phyloP scores from a whole-genome alignment of 2,888 invertebrate species.

The Xestoiulus laeticollis region DNA sequence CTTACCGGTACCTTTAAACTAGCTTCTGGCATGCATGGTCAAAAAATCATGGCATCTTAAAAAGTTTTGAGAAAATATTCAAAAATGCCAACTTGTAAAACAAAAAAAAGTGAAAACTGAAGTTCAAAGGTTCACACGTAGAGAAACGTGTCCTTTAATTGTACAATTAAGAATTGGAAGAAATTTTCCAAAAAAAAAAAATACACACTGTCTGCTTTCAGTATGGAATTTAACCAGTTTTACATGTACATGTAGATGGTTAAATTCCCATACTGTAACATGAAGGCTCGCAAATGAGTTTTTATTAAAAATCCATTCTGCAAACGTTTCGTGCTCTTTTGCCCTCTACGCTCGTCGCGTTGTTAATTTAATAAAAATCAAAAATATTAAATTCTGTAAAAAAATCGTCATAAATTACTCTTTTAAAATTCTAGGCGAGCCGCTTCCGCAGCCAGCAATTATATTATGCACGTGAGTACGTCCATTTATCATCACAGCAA shows the following conservation, averaged over 20 bases:
- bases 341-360: background rate
- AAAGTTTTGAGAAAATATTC: no score
- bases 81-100: no score
- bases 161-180: background rate
- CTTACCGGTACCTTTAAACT: no score
- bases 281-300: background rate
- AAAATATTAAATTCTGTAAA: constrained; percentile 4
- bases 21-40: no score
- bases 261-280: background rate
- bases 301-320: background rate
- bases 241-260: no score
- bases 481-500: background rate
- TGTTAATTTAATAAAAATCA: background rate
- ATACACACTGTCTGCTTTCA: background rate
- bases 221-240: background rate
- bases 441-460: background rate
- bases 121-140: no score
- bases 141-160: no score
- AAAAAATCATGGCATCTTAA: no score
- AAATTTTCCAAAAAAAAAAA: background rate
- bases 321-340: background rate
- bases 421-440: background rate
- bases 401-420: background rate
- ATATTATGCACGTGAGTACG: background rate
- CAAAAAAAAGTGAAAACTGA: no score